Percentiles rank a stretch among this genome's conserved stretches.
Conservation (phyloP, 2,797 vertebrate species). For the Eulemur rubriventer region DNA sequence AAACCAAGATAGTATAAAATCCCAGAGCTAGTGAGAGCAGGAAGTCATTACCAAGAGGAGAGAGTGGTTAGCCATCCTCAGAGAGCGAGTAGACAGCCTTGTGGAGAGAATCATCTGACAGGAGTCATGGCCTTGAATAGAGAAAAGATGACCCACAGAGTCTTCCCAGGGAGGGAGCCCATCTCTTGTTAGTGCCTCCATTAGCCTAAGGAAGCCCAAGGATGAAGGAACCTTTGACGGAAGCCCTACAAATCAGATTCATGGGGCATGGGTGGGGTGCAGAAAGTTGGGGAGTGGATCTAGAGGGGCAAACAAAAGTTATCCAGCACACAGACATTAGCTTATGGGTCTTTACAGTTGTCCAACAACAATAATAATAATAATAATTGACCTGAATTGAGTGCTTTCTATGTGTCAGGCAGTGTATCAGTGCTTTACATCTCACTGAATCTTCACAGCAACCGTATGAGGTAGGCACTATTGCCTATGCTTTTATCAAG, state of each 20-base stretch:
- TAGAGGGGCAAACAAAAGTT: neutral
- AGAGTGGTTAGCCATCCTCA: neutral
- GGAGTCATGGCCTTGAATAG: neutral
- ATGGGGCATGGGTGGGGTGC: no score
- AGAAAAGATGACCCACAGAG: neutral
- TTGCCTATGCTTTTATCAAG: neutral
- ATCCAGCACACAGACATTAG: neutral
- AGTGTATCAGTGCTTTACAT: neutral
- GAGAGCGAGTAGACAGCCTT: neutral
- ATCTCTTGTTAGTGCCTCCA: neutral
- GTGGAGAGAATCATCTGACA: neutral
- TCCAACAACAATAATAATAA: neutral
- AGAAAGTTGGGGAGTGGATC: neutral
- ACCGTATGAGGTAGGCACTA: neutral
- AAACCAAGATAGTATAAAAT: neutral
- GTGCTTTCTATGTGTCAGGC: neutral
- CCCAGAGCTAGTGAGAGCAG: neutral
- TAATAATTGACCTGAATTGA: neutral
- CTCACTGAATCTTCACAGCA: neutral
- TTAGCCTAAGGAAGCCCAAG: neutral
- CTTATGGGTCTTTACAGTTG: neutral
- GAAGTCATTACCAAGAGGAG: neutral
- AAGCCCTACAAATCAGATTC: neutral
- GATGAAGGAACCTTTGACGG: neutral
- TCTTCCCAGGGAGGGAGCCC: neutral